These are phyloP conservation scores for Beroe ovata DNA, from an alignment of 37 sponge, comb jelly and placozoan species.

Conservation along the genomic window DNA sequence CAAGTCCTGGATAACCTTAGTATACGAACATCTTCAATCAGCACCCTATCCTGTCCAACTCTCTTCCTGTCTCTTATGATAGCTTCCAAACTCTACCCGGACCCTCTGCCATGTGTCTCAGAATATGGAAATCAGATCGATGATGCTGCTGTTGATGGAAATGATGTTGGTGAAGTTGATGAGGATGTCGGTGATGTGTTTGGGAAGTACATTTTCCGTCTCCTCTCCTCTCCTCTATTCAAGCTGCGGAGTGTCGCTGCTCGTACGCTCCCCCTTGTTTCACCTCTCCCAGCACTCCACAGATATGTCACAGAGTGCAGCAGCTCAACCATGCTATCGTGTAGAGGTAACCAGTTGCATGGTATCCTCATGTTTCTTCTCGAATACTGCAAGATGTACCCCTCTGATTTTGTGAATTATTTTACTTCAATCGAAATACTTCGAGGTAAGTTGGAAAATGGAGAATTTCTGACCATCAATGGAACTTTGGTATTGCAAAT, in stretches of 20 bases:
- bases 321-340: neutral
- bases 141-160: neutral
- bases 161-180: neutral
- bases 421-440: neutral
- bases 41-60: constrained; percentile 43
- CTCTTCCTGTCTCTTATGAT: constrained; percentile 65
- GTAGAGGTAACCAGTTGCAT: neutral
- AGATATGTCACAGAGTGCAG: neutral
- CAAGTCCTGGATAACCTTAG: constrained; percentile 25
- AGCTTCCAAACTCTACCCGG: constrained; percentile 56
- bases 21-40: neutral
- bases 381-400: neutral
- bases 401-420: neutral
- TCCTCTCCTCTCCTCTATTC: constrained; percentile 37
- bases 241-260: constrained; percentile 54
- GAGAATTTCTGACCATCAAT: neutral
- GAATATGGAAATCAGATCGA: neutral
- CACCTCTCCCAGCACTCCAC: neutral
- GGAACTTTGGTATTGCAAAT: neutral
- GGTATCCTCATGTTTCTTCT: constrained; percentile 19
- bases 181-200: neutral
- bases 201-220: neutral
- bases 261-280: neutral
- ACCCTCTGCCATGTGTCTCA: no score
- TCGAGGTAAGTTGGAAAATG: neutral